Conservation (phyloP, 2,888 invertebrate species). For the Plebejus melissa region DNA sequence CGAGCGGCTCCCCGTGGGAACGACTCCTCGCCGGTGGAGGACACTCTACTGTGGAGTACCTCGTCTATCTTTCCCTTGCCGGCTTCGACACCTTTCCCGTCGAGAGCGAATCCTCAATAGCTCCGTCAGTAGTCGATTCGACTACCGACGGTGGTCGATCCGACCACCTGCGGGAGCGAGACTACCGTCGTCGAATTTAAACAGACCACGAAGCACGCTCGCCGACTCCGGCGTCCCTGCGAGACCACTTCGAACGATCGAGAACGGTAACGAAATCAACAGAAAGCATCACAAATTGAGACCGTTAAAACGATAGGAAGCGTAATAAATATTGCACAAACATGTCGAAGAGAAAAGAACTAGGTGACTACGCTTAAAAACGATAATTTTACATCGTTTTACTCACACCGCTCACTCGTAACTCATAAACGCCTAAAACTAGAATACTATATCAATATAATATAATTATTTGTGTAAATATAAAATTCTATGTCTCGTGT, state of each 20-base stretch:
- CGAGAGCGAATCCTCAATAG: neutral
- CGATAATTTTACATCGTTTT: slow-evolving; percentile 45
- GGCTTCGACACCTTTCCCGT: slow-evolving; percentile 4
- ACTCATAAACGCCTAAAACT: slow-evolving; percentile 77
- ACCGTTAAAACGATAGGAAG: slow-evolving; percentile 66
- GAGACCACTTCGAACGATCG: slow-evolving; percentile 56
- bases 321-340: slow-evolving; percentile 73
- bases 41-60: neutral
- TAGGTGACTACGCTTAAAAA: slow-evolving; percentile 49
- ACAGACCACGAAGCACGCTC: slow-evolving; percentile 32
- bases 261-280: slow-evolving; percentile 53
- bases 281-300: slow-evolving; percentile 50
- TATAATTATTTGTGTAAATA: slow-evolving; percentile 79
- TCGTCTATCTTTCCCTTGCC: neutral
- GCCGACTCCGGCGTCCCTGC: slow-evolving; percentile 50
- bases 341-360: slow-evolving; percentile 59
- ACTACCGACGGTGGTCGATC: neutral
- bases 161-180: slow-evolving; percentile 28
- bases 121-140: neutral
- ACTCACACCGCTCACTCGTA: slow-evolving; percentile 62
- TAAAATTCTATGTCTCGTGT: slow-evolving; percentile 77
- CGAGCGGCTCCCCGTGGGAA: slow-evolving; percentile 39
- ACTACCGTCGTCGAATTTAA: slow-evolving; percentile 35
- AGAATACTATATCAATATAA: slow-evolving; percentile 79
- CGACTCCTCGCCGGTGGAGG: neutral